Evolutionary conservation across 1,140 invertebrate species (phyloP), one percentile per base, ranked within the genome.

Genomic region (Orius insidiosus): DNA sequence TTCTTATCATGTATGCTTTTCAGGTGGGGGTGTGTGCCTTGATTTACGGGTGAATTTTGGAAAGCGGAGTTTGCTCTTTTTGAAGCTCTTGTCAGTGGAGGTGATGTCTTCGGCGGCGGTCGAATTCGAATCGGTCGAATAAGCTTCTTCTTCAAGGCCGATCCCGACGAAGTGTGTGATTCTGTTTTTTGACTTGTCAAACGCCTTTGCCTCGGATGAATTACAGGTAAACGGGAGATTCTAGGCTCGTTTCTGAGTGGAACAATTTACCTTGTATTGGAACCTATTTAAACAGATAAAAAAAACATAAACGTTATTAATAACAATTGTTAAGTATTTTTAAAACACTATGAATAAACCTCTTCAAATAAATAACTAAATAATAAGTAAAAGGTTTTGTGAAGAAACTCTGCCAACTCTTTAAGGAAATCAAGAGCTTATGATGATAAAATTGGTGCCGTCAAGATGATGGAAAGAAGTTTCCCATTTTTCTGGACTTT

Each of bases 81-180:
- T 57, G 15, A 58, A 55, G n/a, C n/a, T n/a, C 46, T 66, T 65
- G 14, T 59, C 47, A 37, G 65, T 63, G 11, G 44, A 39, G 15
- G 10, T 24, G 13, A 50, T 9, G 41, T 68, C 65, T 42, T 68
- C 66, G 49, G 64, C 63, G 13, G 60, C 59, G 15, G 65, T 67
- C n/a, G 67, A 68, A 54, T 67, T 68, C 3, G 66, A 68, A 53
- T 69, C 68, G 5, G 68, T 69, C 0, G 66, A 68, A 1, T 65
- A 56, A 10, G 67, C 65, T 48, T 68, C 66, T 45, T 68, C 66
- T 46, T 64, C 63, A 33, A 66, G 1, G 58, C 59, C 53, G 59
- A 56, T 0, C 9, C 39, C 47, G 31, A 37, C n/a, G 9, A 30
- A 38, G n/a, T 19, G 24, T n/a, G 18, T 13, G 13, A 16, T 40